These are phyloP conservation scores for Pachymerium ferrugineum DNA, from an alignment of 2,888 invertebrate species.

Conservation along the genomic window DNA sequence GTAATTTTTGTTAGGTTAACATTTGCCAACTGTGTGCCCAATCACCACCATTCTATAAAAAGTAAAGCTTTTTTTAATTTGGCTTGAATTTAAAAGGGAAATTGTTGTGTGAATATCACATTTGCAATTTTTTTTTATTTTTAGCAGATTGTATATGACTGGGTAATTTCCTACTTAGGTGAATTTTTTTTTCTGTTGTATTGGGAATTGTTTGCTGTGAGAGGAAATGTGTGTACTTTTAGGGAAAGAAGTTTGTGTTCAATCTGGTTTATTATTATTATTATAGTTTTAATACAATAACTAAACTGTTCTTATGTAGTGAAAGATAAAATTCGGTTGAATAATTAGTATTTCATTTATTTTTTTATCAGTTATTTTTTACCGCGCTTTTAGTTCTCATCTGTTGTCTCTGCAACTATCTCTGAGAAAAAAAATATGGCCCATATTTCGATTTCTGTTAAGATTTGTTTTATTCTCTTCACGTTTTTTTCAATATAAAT, in stretches of 20 bases:
- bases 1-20: not conserved
- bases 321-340: conserved; percentile 15
- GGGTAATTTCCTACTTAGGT: conserved; percentile 27
- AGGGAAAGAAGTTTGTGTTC: conserved; percentile 16
- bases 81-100: not conserved
- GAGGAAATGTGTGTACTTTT: conserved; percentile 20
- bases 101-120: conserved; percentile 22
- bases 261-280: conserved; percentile 23
- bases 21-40: not conserved
- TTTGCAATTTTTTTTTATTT: not conserved
- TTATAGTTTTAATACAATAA: conserved; percentile 22
- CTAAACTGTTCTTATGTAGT: conserved; percentile 7
- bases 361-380: not conserved
- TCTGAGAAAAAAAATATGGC: not conserved
- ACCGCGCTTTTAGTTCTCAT: not conserved
- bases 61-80: not conserved
- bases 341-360: not conserved
- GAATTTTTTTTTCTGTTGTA: conserved; percentile 6
- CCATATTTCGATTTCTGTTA: not conserved
- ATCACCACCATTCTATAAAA: not conserved
- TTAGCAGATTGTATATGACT: conserved; percentile 27
- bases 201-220: conserved; percentile 24
- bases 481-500: not conserved
- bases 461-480: not conserved
- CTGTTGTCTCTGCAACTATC: conserved; percentile 6